Base-by-base conservation (phyloP, 2,113 vertebrate genomes). In the Arothron firmamentum region DNA sequence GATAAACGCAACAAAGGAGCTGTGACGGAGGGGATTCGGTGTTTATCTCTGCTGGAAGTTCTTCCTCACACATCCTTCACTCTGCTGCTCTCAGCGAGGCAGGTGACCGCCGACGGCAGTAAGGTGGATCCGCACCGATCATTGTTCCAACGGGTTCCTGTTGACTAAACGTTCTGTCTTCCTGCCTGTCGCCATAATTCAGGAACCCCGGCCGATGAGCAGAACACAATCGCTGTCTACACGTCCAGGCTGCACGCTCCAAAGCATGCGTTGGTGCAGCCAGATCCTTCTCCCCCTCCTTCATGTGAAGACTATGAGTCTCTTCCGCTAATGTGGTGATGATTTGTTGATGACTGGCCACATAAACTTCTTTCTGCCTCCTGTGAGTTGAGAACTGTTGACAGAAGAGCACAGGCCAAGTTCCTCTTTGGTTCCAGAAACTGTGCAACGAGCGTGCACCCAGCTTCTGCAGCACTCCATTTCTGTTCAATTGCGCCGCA, bases 111-210 rank as follows among this genome's bases (percentile, higher is more conserved):
- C 59, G 34, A 61, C 51, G 65, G 15, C 47, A 60, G 45, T 49
- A 47, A 49, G 51, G 52, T 3, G 20, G 12, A 46, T 1, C 10
- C 20, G 42, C 31, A 56, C 43, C 53, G 55, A 60, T 62, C 72
- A 82, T 72, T 84, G 75, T 86, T 86, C 59, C 1, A 1, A 18
- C 38, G 9, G 43, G 72, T 83, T 80, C 75, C 79, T 75, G 77
- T 83, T 80, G 60, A 72, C 28, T 43, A 70, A 42, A 70, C 58
- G 28, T 52, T 65, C 49, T 8, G 42, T 62, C 68, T 80, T 67
- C 57, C 59, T 72, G 59, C 59, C 52, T 3, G 20, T 65, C 70
- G 28, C 21, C 5, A 50, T 38, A 10, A 46, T 21, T 55, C 18
- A 42, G 13, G 50, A 59, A 64, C 16, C 28, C 5, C 20, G 28